phyloP scores from a whole-genome alignment of 2,888 invertebrate species.

The Lepidocyrtoides sp. region DNA sequence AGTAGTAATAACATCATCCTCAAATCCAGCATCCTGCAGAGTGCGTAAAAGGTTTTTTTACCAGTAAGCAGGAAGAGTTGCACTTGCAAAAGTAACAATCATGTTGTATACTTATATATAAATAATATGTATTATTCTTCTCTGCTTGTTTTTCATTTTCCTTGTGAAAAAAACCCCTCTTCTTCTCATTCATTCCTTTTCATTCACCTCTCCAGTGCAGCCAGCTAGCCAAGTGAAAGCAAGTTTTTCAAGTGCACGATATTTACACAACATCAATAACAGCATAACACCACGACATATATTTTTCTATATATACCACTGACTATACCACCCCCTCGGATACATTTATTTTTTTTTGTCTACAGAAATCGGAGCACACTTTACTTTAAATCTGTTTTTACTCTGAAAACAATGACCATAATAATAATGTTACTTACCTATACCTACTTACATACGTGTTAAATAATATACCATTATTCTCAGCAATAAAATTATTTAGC shows the following conservation, averaged over 20 bases:
- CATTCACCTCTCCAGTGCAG: neutral
- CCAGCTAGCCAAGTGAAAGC: no score
- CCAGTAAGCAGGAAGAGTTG: no score
- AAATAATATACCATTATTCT: no score
- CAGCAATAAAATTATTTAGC: no score
- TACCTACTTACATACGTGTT: neutral
- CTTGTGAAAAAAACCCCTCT: neutral
- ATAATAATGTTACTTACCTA: neutral
- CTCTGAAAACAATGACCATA: neutral
- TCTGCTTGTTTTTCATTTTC: neutral
- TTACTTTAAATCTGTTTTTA: neutral
- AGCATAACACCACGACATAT: no score
- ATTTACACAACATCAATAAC: no score
- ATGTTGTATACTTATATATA: neutral
- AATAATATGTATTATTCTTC: no score
- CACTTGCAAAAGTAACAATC: neutral
- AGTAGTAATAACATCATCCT: neutral
- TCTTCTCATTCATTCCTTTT: neutral
- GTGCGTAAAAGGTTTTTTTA: neutral
- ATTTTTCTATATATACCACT: neutral
- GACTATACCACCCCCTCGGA: neutral
- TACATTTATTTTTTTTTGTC: neutral
- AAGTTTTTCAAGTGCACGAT: neutral
- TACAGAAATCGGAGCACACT: neutral
- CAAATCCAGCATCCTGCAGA: constrained; percentile 12